Evolutionary conservation across 2,888 invertebrate genomes (phyloP), one percentile per base, ranked within the genome.

Genomic region (Peribatodes rhomboidaria): DNA sequence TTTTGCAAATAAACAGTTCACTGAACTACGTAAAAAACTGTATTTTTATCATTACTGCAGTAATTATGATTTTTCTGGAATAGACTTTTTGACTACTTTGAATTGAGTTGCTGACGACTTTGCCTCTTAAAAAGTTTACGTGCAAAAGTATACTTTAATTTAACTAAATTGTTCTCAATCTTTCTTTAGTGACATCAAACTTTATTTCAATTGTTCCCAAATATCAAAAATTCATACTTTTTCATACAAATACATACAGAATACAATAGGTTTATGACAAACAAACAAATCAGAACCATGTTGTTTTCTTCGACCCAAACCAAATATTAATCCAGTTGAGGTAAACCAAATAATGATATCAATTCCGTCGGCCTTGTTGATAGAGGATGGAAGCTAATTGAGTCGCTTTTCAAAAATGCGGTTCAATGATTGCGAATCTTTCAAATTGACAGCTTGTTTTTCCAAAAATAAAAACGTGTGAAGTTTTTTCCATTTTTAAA

Each of bases 271-370:
- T 6, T 2, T 6, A 27, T 27, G 27, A 49, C 14, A 14, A 49
- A 31, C 31, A 49, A 49, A 27, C 47, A 44, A 4, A 18, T 39
- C 37, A n/a, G 2, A 20, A 52, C 8, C 35, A 13, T 39, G 39
- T 53, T 49, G 57, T 47, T 57, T 37, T 16, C 37, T 58, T 22
- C 31, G 9, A 4, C 22, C 35, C 47, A n/a, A 39, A 58, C 11
- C 22, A 58, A 49, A 58, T 57, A 57, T 58, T 58, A 49, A 41
- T 27, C 27, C 49, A 31, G 37, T 49, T 33, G 27, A 58, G 16
- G 57, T 37, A 41, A 53, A 53, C 39, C 31, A 58, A 57, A 58
- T 33, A 41, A 16, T 20, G 13, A 31, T 41, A 18, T 33, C 16
- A 50, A 49, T 39, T 53, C 37, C 20, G 37, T 49, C 49, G 14